Base-by-base conservation (phyloP, 2,797 vertebrate species). In the Gambusia yucatana region DNA sequence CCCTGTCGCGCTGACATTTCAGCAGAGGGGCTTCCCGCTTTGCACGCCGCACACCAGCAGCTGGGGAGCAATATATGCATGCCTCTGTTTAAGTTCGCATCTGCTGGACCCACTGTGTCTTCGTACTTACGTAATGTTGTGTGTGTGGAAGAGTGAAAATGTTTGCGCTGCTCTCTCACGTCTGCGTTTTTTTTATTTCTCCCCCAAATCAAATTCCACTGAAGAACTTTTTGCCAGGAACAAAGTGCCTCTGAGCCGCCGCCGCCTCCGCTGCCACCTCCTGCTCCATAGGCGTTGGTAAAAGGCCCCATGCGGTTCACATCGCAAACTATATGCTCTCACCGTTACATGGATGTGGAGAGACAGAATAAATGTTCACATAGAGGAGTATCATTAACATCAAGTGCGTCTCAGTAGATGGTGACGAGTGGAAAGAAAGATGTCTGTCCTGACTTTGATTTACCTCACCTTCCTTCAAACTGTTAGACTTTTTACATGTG, bases 1-100 rank as follows among this genome's bases (percentile, higher is more conserved):
- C 90, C 95, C 93, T 28, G 91, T 90, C 61, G 93, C 55, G 93
- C 85, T 95, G 95, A 95, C 95, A 95, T 95, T 95, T 95, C 91
- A 86, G 80, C 79, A 85, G 75, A 85, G 92, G 89, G 91, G 93
- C 91, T 74, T 94, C 95, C 94, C 86, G 91, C 93, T 78, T 87
- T 81, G 91, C 65, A 59, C 83, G 39, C 86, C 77, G 13, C 86
- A 82, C 91, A 91, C 84, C 82, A 86, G 84, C 91, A 93, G 90
- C 88, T 91, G 91, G 91, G 84, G 79, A 86, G 84, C 85, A 81
- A 82, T 83, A 89, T 82, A 52, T 67, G 72, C 77, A 75, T 39
- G 71, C 82, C 67, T 70, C 67, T n/a, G 48, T 47, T 69, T 47
- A 28, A 70, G 41, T 47, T 63, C 73, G 59, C 41, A 39, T 59